Base-by-base conservation (phyloP, 2,888 invertebrate genomes). In the Ennomos fuscantarius region DNA sequence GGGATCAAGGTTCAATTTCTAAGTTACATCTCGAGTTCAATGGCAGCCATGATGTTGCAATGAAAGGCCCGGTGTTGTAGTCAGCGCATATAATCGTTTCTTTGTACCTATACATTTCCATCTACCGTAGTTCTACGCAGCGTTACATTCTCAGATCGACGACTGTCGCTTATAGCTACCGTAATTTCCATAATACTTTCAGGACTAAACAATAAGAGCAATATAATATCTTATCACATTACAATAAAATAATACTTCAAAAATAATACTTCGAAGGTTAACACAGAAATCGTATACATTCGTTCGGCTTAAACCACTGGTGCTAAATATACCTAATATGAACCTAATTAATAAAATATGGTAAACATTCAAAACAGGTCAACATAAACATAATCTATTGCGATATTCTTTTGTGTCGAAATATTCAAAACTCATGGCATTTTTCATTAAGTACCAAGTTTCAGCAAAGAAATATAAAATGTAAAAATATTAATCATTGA, bases 1-100 rank as follows among this genome's bases (percentile, higher is more conserved):
- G 24, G 13, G 12, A 2, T 36, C 11, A n/a, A 9, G 31, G n/a
- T 42, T 42, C 8, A 49, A 54, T 34, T 37, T 32, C 24, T 24
- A 11, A 24, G 15, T 10, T 15, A 9, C 2, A 41, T 12, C 45
- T 34, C 9, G 44, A 41, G 37, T 42, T 41, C 31, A 24, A 10
- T n/a, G 41, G 34, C 35, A 48, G 39, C 53, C 32, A 35, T 9
- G 10, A 15, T 13, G 41, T 42, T 9, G 15, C 42, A 61, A 49
- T 42, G 15, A 75, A 84, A 73, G 70, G 70, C 63, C 50, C 15
- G 52, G 45, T 65, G 51, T 77, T 78, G 43, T 80, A 71, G 82
- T 87, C 85, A 89, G 88, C 88, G 82, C 86, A 87, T 90, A 88
- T 90, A 90, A 87, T 90, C 87, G 71, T 87, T 88, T 87, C 88